Percentiles rank a stretch among this genome's conserved stretches.
phyloP scores from a whole-genome alignment of 2,113 vertebrate genomes.

The Ciconia stormi region DNA sequence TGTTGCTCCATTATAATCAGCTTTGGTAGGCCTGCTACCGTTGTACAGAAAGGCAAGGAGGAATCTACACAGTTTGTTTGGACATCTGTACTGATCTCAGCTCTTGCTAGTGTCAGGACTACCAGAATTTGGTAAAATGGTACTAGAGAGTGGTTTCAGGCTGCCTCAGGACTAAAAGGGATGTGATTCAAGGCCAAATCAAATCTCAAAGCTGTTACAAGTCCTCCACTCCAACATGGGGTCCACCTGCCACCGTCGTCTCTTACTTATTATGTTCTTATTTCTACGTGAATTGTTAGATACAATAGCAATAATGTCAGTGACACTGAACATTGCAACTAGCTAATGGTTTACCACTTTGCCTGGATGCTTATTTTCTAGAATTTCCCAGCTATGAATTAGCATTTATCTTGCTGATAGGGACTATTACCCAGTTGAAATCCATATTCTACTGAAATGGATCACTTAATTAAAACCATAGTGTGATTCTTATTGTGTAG shows the following conservation, averaged over 20 bases:
- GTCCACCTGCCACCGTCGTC: neutral
- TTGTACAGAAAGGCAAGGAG: neutral
- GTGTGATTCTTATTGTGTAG: neutral
- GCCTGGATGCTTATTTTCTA: conserved; percentile 41
- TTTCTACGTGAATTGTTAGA: neutral
- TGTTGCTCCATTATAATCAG: neutral
- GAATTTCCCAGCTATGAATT: conserved; percentile 36
- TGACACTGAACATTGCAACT: neutral
- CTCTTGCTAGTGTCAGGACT: neutral
- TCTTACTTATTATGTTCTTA: neutral
- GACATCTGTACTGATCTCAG: neutral
- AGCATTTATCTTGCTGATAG: conserved; percentile 50
- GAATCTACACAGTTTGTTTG: neutral
- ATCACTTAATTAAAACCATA: conserved; percentile 54
- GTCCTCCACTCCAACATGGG: neutral
- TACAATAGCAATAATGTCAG: neutral
- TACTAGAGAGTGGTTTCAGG: neutral
- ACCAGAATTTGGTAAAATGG: neutral
- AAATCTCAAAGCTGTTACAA: neutral
- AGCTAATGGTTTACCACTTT: conserved; percentile 18
- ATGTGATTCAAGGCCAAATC: neutral
- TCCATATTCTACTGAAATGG: conserved; percentile 48
- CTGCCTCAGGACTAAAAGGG: neutral
- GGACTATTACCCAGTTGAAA: conserved; percentile 42
- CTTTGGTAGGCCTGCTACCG: rapidly evolving